Base-by-base conservation (phyloP, 2,888 invertebrate genomes). In the Xestia xanthographa region DNA sequence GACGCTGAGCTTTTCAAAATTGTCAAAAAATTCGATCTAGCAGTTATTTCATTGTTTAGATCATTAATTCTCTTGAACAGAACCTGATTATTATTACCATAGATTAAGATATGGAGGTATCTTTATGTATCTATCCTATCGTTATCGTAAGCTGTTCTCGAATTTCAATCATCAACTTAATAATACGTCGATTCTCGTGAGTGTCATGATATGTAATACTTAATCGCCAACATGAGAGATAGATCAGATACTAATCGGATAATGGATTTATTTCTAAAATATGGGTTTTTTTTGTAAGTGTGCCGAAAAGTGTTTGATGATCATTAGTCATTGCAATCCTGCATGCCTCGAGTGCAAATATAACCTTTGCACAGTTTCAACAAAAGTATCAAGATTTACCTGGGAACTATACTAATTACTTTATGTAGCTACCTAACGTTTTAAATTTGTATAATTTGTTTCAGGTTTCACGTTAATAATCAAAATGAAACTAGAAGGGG, bases 381-480 rank as follows among this genome's bases (percentile, higher is more conserved):
- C 38, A 12, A 34, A 38, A 11, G 11, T 34, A 60, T 11, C 9
- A 22, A 8, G 34, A 60, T 34, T 12, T 34, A 34, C 34, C 34
- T 65, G 56, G 12, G 1, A 56, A 41, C 5, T 58, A n/a, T n/a
- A 22, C 3, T n/a, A n/a, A n/a, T 53, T 26, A 2, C 1, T 56
- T 56, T 56, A 26, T 26, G 17, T 26, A 11, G 1, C 1, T 22
- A 26, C 26, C 14, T 8, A 29, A 26, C 38, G 17, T 26, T 43
- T 60, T n/a, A 79, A 45, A 72, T 67, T 22, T 67, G 14, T 5
- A 58, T 50, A 53, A 12, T 45, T 0, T 60, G 20, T 76, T 66
- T 56, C 90, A 96, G 96, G 96, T 74, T 96, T 94, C 75, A 96
- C 95, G 12, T 89, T 97, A 56, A 97, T 96, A 56, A 95, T 97